Base-by-base conservation (phyloP, 1,140 invertebrate genomes). In the Halictus rubicundus region DNA sequence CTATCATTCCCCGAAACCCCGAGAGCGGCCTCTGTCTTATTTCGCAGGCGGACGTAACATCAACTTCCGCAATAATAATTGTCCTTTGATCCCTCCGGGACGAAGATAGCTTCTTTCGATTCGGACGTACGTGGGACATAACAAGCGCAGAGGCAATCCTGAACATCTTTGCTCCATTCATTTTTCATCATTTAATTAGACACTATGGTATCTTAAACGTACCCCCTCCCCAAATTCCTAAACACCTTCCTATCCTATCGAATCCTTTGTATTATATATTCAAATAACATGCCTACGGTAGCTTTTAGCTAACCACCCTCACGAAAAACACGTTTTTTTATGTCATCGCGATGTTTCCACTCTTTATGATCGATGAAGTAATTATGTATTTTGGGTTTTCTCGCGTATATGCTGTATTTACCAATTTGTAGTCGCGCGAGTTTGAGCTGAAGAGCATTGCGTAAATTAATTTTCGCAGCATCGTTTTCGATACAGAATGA, bases 211-310 rank as follows among this genome's bases (percentile, higher is more conserved):
- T 85, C 81, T 86, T 85, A 79, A 65, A 80, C 52, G 65, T 79
- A 78, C 71, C 63, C 80, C 72, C 71, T 59, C 80, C 72, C 57
- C 63, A 54, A 74, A 83, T 60, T 80, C 75, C 74, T 61, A 61
- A 71, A 80, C 52, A 74, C 64, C 68, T 68, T 71, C 75, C 63
- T 81, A 54, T 85, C 74, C 69, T 76, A 87, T 84, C 66, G 72
- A 78, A 80, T 81, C 72, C 81, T 82, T 88, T 89, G 87, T 88
- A 87, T 88, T 81, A 87, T 85, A 88, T 88, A 87, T 89, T 84
- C 66, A 73, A 84, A 81, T 85, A 85, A 88, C 76, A 82, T 72
- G 78, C 80, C 79, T 85, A 87, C 32, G 85, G 73, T 87, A 87
- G 76, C 65, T 80, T 78, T 54, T 79, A 76, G 83, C 78, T 73